Base-by-base conservation (phyloP, 2,888 invertebrate genomes). In the Caenorhabditis sp. region DNA sequence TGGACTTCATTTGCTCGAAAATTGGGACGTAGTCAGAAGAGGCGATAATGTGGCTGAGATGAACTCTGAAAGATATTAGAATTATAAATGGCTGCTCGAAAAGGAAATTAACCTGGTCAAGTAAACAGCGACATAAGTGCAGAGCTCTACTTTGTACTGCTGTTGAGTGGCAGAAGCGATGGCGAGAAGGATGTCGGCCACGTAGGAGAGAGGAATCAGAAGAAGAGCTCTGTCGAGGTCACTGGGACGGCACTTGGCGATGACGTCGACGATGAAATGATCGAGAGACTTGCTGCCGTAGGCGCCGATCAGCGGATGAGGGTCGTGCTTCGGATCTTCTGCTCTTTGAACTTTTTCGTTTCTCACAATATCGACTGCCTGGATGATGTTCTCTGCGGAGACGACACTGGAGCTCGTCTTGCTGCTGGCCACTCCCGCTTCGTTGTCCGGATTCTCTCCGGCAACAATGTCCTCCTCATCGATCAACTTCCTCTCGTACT, bases 191-290 rank as follows among this genome's bases (percentile, higher is more conserved):
- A 97, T 91, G 56, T 94, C 93, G 86, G 93, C 93, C 1, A 95
- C 94, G 58, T 93, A 92, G 55, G 93, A 92, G 89, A 95, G 94
- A 1, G 96, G 95, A 45, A 98, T 90, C 11, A 96, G 91, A 0
- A 96, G 90, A 0, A 98, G 91, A 0, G 95, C 92, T 90, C 96
- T 95, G 90, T 97, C 95, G 75, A 98, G 90, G 88, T 97, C 96
- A 89, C 96, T 95, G 90, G 82, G 59, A 43, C 82, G 50, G 26
- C 78, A 78, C 20, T 76, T 76, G 11, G 77, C 68, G 20, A 98
- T 88, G 2, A 93, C 93, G 89, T 94, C 93, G 3, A 94, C 90
- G 11, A 98, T 90, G 90, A 94, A 97, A 87, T 95, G 94, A 46
- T 93, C 93, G 0, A 93, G 91, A 20, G 93, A 93, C 48, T 92